phyloP scores from a whole-genome alignment of 2,888 invertebrate genomes.

The Margaritifera margaritifera region DNA sequence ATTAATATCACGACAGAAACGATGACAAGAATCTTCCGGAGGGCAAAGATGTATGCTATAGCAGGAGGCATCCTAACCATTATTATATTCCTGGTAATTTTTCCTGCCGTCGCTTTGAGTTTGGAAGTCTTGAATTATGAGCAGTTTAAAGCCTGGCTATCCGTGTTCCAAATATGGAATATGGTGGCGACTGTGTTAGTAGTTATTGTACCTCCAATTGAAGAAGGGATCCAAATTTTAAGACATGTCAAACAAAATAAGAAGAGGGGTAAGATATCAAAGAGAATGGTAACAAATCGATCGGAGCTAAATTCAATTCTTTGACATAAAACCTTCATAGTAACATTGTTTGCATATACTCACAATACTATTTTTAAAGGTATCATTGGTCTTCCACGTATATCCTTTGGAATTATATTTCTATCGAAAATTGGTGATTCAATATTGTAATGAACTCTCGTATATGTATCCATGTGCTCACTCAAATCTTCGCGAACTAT shows the following conservation, averaged over 20 bases:
- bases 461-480: no score
- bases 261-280: neutral
- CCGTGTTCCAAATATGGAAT: slow-evolving; percentile 35
- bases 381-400: no score
- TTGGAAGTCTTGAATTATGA: slow-evolving; percentile 30
- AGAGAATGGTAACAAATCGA: no score
- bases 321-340: no score
- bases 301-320: no score
- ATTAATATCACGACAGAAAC: slow-evolving; percentile 27
- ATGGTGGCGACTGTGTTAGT: slow-evolving; percentile 39
- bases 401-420: no score
- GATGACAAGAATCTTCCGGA: slow-evolving; percentile 40
- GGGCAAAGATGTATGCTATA: slow-evolving; percentile 23
- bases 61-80: slow-evolving; percentile 31
- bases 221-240: slow-evolving; percentile 44
- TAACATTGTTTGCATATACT: no score
- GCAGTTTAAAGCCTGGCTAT: slow-evolving; percentile 36
- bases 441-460: no score
- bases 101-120: slow-evolving; percentile 38
- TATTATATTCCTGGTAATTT: slow-evolving; percentile 32
- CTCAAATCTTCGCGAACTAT: no score
- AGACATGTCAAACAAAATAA: slow-evolving; percentile 25
- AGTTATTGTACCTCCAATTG: slow-evolving; percentile 39
- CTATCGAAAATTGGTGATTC: no score
- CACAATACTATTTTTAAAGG: neutral